phyloP scores from a whole-genome alignment of 2,888 invertebrate species.

The Trimorus sp. region DNA sequence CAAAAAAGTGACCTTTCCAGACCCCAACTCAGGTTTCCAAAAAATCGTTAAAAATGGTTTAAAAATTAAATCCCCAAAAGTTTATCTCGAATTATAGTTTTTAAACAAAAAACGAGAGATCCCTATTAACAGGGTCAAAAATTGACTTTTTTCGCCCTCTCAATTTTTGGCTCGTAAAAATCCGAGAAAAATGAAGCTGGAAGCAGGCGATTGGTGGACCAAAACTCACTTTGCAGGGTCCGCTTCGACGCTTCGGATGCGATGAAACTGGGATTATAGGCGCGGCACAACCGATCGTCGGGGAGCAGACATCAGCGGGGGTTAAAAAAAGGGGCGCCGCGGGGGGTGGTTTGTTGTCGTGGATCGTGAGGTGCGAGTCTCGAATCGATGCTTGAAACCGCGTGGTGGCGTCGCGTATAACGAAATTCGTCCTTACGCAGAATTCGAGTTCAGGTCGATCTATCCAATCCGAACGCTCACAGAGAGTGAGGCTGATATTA shows the following conservation, averaged over 20 bases:
- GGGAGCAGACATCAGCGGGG: conserved; percentile 34
- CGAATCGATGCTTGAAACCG: conserved; percentile 71
- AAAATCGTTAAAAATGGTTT: too few relatives aligned
- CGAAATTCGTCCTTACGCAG: conserved; percentile 73
- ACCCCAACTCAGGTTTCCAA: too few relatives aligned
- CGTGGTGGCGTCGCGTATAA: conserved; percentile 80
- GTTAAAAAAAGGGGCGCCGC: conserved; percentile 2
- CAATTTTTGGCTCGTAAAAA: too few relatives aligned
- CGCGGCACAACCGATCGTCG: conserved; percentile 25
- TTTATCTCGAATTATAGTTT: too few relatives aligned
- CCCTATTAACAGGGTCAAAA: too few relatives aligned
- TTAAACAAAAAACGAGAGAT: too few relatives aligned
- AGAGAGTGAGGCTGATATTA: too few relatives aligned
- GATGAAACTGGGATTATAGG: neutral
- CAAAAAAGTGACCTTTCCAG: too few relatives aligned
- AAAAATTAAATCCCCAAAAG: too few relatives aligned
- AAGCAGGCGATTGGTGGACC: neutral
- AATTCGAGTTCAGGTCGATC: conserved; percentile 78
- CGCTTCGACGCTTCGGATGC: neutral
- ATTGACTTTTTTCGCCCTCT: too few relatives aligned
- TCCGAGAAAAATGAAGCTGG: too few relatives aligned
- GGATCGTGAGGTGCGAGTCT: conserved; percentile 37
- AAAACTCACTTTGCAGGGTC: conserved; percentile 14
- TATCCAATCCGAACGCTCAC: conserved; percentile 70
- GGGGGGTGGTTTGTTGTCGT: conserved; percentile 8